phyloP scores from a whole-genome alignment of 2,113 vertebrate species.

The Scolopax mira region DNA sequence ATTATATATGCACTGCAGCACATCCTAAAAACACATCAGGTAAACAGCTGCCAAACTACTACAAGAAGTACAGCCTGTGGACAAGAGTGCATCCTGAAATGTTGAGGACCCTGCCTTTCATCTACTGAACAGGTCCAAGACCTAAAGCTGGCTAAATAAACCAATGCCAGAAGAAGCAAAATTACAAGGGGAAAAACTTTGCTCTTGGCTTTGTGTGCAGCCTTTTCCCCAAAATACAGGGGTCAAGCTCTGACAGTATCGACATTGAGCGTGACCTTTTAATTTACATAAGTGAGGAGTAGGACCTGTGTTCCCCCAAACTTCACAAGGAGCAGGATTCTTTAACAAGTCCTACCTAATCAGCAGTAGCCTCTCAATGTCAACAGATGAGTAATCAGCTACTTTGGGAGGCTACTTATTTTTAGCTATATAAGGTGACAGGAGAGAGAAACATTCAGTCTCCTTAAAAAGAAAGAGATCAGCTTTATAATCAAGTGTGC shows the following conservation, averaged over 20 bases:
- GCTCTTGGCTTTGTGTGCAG: neutral
- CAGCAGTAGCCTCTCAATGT: conserved; percentile 1
- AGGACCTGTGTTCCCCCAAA: neutral
- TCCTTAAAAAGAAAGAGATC: neutral
- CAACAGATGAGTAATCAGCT: conserved; percentile 50
- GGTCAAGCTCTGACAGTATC: neutral
- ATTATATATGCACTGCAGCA: neutral
- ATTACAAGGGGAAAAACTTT: neutral
- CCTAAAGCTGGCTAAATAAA: neutral
- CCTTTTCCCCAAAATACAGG: neutral
- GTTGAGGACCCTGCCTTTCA: neutral
- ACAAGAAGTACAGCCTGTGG: neutral
- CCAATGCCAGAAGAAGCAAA: neutral
- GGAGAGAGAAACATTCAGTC: neutral
- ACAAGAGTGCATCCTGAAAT: neutral
- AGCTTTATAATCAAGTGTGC: neutral
- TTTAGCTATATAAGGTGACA: neutral
- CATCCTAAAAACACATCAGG: neutral
- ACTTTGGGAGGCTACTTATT: conserved; percentile 30
- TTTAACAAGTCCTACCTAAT: neutral
- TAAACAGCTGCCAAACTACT: neutral
- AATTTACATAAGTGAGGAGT: neutral
- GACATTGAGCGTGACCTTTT: neutral
- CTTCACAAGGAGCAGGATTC: neutral
- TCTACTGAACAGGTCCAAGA: neutral